Conservation (phyloP, 2,797 vertebrate genomes). For the Gorsachius magnificus region DNA sequence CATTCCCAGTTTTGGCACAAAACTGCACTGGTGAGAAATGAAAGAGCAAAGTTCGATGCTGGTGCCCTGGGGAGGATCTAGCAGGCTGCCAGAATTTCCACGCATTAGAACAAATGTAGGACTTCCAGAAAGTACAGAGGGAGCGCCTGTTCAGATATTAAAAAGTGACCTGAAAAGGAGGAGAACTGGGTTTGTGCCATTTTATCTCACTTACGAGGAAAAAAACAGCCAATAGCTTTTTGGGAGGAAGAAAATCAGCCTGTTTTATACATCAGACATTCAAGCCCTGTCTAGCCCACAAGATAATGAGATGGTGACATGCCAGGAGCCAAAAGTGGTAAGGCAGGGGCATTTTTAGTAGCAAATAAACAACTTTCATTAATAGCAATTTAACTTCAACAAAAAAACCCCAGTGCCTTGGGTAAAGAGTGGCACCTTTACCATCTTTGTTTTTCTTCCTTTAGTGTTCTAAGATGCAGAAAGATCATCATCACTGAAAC, state of each 20-base stretch:
- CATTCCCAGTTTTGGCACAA: accelerated
- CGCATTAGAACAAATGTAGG: not conserved
- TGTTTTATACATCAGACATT: not conserved
- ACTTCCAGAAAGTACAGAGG: not conserved
- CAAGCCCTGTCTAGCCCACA: not conserved
- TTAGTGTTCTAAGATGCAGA: not conserved
- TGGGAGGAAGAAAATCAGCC: not conserved
- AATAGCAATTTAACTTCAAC: not conserved
- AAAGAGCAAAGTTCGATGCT: not conserved
- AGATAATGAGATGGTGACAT: not conserved
- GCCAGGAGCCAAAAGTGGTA: not conserved
- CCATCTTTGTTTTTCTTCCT: not conserved
- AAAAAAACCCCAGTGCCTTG: not conserved
- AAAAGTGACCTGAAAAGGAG: not conserved
- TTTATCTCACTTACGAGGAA: not conserved
- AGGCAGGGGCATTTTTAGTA: not conserved
- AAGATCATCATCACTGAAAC: not conserved
- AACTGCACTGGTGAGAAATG: not conserved
- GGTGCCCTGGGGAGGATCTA: not conserved
- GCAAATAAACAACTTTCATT: not conserved
- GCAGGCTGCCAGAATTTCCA: not conserved
- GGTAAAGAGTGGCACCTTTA: accelerated
- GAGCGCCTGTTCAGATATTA: not conserved
- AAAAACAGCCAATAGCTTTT: not conserved
- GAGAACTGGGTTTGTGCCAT: not conserved